Conservation (phyloP, 2,888 invertebrate species). For the Brenthis hecate region DNA sequence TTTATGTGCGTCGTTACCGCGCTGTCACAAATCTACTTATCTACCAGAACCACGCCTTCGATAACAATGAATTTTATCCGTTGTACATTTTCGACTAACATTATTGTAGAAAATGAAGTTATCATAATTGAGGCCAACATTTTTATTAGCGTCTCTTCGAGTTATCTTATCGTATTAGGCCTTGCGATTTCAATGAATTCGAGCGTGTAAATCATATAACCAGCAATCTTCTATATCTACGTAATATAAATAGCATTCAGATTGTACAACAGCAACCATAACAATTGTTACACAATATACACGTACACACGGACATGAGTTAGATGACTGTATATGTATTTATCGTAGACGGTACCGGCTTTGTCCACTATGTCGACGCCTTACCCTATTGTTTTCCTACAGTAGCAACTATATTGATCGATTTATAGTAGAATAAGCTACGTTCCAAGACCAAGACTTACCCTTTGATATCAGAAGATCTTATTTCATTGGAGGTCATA, state of each 20-base stretch:
- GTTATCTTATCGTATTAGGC: too few relatives aligned
- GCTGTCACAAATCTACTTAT: conserved; percentile 81
- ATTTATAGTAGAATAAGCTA: conserved; percentile 42
- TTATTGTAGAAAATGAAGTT: conserved; percentile 8
- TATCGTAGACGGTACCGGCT: conserved; percentile 64
- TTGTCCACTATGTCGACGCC: conserved; percentile 79
- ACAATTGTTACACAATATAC: conserved; percentile 32
- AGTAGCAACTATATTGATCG: conserved; percentile 60
- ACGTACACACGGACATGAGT: conserved; percentile 55
- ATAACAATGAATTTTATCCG: conserved; percentile 55
- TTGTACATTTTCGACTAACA: conserved; percentile 60
- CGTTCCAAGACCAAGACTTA: conserved; percentile 37
- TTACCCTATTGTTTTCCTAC: conserved; percentile 71
- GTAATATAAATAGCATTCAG: conserved; percentile 11
- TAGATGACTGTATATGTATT: conserved; percentile 66
- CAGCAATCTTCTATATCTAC: too few relatives aligned
- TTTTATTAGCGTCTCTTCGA: too few relatives aligned
- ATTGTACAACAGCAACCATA: conserved; percentile 20
- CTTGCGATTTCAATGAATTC: too few relatives aligned
- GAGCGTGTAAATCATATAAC: too few relatives aligned
- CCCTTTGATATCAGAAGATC: too few relatives aligned
- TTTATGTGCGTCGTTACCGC: conserved; percentile 73
- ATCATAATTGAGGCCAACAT: too few relatives aligned
- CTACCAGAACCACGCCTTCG: conserved; percentile 76
- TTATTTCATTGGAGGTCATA: too few relatives aligned